Base-by-base conservation (phyloP, 1,140 invertebrate genomes). In the Nymphalis io region DNA sequence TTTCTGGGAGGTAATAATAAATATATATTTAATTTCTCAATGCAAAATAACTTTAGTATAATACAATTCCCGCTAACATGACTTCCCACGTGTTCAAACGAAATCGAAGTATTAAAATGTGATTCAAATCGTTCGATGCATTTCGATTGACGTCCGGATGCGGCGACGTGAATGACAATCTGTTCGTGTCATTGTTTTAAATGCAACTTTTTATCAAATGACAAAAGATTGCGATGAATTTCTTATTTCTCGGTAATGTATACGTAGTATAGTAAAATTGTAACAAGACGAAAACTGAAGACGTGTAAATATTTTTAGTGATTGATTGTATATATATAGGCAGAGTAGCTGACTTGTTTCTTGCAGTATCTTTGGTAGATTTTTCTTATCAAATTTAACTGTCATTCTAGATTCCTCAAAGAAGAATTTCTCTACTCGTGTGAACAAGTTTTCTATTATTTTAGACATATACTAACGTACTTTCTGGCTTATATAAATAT, bases 191-290 rank as follows among this genome's bases (percentile, higher is more conserved):
- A n/a, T 16, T n/a, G 15, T n/a, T 15, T n/a, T 18, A 8, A 8
- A 16, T 46, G 44, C n/a, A 16, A 18, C 2, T 46, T 46, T 46
- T 46, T 46, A 16, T 8, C 15, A 16, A 8, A 46, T 16, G 44
- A n/a, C 27, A 46, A 46, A 46, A 46, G n/a, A 46, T 16, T 46
- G 44, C 44, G n/a, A 46, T 46, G 44, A 16, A 8, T 46, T 46
- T 46, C 44, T n/a, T n/a, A 46, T 46, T 16, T 46, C 44, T 46
- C n/a, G n/a, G 15, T 46, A 46, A 8, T 42, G 3, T 42, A 15
- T 1, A 42, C 11, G 15, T 3, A 42, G 12, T 42, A n/a, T 3
- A 42, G 12, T 42, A n/a, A 42, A 42, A 42, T 42, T n/a, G 40
- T n/a, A 42, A n/a, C 15, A 42, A 42, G 15, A 46, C 44, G 6